Conservation (phyloP, 1,140 invertebrate genomes). For the Akabosia matsudoensis region DNA sequence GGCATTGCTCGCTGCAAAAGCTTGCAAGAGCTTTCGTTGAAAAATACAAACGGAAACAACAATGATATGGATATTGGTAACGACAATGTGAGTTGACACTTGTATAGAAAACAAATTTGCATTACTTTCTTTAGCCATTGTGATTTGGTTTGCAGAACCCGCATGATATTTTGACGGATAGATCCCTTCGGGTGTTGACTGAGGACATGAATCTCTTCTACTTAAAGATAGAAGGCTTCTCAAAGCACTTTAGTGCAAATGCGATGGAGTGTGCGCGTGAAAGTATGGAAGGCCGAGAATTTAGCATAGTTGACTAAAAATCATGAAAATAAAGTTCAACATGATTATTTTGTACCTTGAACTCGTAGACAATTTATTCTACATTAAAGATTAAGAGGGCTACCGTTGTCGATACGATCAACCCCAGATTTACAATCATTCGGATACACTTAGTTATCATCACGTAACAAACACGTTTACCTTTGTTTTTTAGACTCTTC, state of each 20-base stretch:
- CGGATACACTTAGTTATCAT: too few species aligned
- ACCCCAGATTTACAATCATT: too few species aligned
- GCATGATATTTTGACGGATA: background rate
- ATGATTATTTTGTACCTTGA: too few species aligned
- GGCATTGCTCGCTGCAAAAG: slow-evolving; percentile 6
- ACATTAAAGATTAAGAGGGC: too few species aligned
- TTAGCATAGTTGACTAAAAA: background rate
- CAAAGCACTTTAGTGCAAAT: background rate
- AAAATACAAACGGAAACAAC: background rate
- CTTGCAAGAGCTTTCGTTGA: background rate
- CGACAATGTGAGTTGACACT: background rate
- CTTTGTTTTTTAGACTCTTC: too few species aligned
- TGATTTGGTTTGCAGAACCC: background rate
- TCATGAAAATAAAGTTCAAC: too few species aligned
- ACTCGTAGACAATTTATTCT: too few species aligned
- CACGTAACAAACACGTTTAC: too few species aligned
- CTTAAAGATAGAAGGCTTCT: slow-evolving; percentile 8
- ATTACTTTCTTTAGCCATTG: too few species aligned
- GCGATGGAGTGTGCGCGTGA: background rate
- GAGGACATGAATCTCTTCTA: background rate
- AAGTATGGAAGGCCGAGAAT: background rate
- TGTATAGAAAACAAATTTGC: too few species aligned
- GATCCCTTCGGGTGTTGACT: background rate
- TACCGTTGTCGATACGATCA: too few species aligned
- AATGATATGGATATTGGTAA: slow-evolving; percentile 1